A percentile compares a stretch with the other conserved stretches of the same genome.
Conservation (phyloP, 2,888 invertebrate species). For the Byasa hedistus region DNA sequence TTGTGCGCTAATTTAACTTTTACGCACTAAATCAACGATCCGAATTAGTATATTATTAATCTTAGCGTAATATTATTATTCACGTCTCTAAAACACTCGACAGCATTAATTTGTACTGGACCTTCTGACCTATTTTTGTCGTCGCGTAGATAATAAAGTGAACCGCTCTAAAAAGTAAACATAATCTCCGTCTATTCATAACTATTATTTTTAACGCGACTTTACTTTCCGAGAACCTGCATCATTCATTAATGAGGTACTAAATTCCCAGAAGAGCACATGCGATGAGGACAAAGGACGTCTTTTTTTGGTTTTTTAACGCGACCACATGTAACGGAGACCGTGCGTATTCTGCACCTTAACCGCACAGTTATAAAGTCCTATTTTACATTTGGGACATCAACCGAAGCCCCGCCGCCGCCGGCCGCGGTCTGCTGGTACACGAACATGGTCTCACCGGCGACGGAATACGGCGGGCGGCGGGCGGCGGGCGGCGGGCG, state of each 20-base stretch:
- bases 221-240: constrained; percentile 26
- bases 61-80: background rate
- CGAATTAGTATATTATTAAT: constrained; percentile 7
- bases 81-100: background rate
- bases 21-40: background rate
- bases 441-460: constrained; percentile 5
- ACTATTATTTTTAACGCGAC: constrained; percentile 3
- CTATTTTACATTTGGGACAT: background rate
- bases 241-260: constrained; percentile 45
- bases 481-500: no score
- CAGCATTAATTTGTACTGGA: background rate
- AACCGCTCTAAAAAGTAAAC: background rate
- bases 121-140: background rate
- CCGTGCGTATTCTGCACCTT: constrained; percentile 2
- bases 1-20: background rate
- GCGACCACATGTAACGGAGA: constrained; percentile 20
- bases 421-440: background rate
- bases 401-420: background rate
- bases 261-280: constrained; percentile 49
- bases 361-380: background rate
- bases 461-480: background rate
- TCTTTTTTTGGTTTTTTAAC: constrained; percentile 42
- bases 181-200: background rate
- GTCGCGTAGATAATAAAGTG: no score
- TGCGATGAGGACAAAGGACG: constrained; percentile 55